Evolutionary conservation across 2,888 invertebrate species (phyloP), one percentile per base, ranked within the genome.

Genomic region (Antitype chi): DNA sequence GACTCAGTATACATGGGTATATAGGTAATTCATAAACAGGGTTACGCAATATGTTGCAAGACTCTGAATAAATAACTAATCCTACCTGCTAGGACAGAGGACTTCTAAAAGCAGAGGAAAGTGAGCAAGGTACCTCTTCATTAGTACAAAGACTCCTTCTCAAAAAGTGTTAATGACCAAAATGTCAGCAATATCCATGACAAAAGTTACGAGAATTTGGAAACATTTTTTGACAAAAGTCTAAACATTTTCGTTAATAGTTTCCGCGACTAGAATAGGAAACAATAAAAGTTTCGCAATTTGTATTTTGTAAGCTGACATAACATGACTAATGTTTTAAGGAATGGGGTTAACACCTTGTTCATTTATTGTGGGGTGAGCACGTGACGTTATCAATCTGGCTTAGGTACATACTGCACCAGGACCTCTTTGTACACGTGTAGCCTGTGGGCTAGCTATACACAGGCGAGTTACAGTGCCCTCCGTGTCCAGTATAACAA

Each of bases 251-350:
- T 81, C 57, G 60, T n/a, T 64, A 80, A 78, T 67, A 73, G 72
- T 76, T 78, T 75, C 57, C 70, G 60, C 17, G 13, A n/a, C 62
- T 28, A 52, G 25, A 62, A 3, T 38, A 52, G 62, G 20, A 71
- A 71, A 74, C 74, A 80, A 80, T 55, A 43, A 25, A 7, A 15
- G 49, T 74, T 84, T 71, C 2, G 84, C 47, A 80, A 74, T 64
- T 64, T n/a, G 62, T 55, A 47, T 83, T 67, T 79, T 9, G 52
- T 67, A 8, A 28, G 60, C 47, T 52, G 71, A 49, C 72, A 49
- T 7, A 2, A 13, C 28, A 60, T 76, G 70, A 84, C 49, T 70
- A 38, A 80, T 75, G 62, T 67, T 32, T 13, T 20, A 28, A 20
- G 11, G 9, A 43, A 72, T 79, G 70, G 13, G 5, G 49, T 63